Evolutionary conservation across 2,888 invertebrate genomes (phyloP).

Genomic region (Troides oblongomaculatus): DNA sequence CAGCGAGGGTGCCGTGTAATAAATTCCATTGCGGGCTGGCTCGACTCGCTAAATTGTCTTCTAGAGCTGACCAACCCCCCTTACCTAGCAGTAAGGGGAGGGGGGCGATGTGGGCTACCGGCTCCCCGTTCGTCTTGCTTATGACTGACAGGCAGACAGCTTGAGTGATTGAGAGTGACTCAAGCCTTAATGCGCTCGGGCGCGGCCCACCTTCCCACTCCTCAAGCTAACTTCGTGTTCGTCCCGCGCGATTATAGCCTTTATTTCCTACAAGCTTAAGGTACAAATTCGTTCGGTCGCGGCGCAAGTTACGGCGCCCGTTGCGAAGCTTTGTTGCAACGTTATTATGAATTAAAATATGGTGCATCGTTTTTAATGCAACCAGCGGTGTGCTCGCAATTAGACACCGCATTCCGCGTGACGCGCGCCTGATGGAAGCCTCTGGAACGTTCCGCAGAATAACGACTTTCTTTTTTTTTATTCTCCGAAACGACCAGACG

Average conservation of each 20-base stretch:
- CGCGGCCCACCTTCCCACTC: conserved; percentile 47
- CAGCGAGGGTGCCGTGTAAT: conserved; percentile 61
- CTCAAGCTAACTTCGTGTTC: conserved; percentile 44
- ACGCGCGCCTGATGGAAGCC: conserved; percentile 26
- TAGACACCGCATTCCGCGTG: conserved; percentile 46
- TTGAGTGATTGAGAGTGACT: conserved; percentile 80
- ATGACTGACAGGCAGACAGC: conserved; percentile 78
- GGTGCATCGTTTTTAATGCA: conserved; percentile 66
- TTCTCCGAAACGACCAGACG: not conserved
- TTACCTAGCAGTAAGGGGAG: conserved; percentile 44
- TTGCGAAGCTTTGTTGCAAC: conserved; percentile 39
- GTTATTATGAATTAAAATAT: conserved; percentile 74
- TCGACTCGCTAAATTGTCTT: conserved; percentile 78
- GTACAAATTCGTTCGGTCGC: conserved; percentile 28
- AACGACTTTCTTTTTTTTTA: conserved; percentile 19
- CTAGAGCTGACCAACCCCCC: conserved; percentile 75
- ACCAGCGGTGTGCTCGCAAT: conserved; percentile 62
- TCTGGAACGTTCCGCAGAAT: conserved; percentile 20
- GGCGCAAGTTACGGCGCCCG: conserved; percentile 28
- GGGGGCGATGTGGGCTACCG: conserved; percentile 59
- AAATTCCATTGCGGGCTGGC: conserved; percentile 72
- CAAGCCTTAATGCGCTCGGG: conserved; percentile 75
- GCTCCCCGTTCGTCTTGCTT: conserved; percentile 78
- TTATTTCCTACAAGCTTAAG: conserved; percentile 31
- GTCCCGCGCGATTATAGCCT: conserved; percentile 46